Percentiles rank a stretch among this genome's conserved stretches.
Conservation (phyloP, 2,888 invertebrate species). For the Leuctra nigra region DNA sequence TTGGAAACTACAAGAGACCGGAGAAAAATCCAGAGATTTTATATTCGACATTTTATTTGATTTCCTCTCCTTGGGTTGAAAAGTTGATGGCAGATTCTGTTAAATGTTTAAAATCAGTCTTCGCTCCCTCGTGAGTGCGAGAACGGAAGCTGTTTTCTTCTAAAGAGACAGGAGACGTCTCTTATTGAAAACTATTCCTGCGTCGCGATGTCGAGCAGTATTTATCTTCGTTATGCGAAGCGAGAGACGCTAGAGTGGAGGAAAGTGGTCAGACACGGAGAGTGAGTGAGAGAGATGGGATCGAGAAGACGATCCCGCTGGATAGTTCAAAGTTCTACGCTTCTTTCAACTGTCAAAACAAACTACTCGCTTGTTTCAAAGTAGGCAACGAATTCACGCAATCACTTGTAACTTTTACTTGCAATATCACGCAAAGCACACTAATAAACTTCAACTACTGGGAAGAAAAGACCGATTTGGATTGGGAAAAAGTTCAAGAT, state of each 20-base stretch:
- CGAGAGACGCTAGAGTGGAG: neutral
- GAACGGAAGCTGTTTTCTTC: no score
- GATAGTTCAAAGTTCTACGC: conserved; percentile 1
- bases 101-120: conserved; percentile 8
- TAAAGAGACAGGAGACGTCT: conserved; percentile 1
- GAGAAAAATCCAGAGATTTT: conserved; percentile 3
- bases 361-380: conserved; percentile 9
- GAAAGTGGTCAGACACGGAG: conserved; percentile 7
- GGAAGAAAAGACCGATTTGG: no score
- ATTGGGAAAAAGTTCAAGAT: no score
- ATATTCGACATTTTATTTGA: conserved; percentile 9
- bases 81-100: neutral
- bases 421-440: no score
- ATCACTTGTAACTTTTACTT: conserved; percentile 3
- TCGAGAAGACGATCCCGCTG: neutral
- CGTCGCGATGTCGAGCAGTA: conserved; percentile 3
- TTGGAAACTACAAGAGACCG: conserved; percentile 3
- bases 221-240: conserved; percentile 16
- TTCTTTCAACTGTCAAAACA: conserved; percentile 13
- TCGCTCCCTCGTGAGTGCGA: neutral
- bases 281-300: neutral
- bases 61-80: neutral
- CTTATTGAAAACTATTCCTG: conserved; percentile 6
- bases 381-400: conserved; percentile 2
- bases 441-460: no score